Evolutionary conservation across 2,888 invertebrate species (phyloP).

Genomic region (Eulithis prunata): DNA sequence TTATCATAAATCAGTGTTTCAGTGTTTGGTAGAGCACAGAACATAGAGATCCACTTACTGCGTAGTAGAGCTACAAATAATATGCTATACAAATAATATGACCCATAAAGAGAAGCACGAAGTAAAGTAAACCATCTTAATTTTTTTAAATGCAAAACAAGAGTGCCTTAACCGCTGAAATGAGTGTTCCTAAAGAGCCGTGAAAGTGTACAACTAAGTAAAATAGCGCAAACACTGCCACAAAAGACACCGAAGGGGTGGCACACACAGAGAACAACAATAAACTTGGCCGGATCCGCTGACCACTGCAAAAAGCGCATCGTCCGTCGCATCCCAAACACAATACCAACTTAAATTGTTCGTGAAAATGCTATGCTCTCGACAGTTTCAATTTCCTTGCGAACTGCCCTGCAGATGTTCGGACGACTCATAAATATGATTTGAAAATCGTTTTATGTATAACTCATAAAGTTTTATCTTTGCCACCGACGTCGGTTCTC

Average conservation of each 20-base stretch:
- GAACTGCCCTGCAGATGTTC: slow-evolving; percentile 79
- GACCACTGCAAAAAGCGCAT: slow-evolving; percentile 75
- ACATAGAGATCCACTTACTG: too few species aligned
- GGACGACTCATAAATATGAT: slow-evolving; percentile 81
- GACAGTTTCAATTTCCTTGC: slow-evolving; percentile 81
- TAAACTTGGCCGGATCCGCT: slow-evolving; percentile 71
- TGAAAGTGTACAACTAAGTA: slow-evolving; percentile 53
- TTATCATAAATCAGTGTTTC: neutral
- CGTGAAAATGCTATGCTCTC: slow-evolving; percentile 80
- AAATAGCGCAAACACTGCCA: slow-evolving; percentile 57
- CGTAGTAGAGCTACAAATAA: too few species aligned
- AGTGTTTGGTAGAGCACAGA: too few species aligned
- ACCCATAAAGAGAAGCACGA: too few species aligned
- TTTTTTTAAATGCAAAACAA: slow-evolving; percentile 19
- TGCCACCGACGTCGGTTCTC: slow-evolving; percentile 60
- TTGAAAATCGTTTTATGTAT: slow-evolving; percentile 84
- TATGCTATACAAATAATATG: too few species aligned
- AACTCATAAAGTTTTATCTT: slow-evolving; percentile 83
- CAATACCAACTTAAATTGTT: slow-evolving; percentile 82
- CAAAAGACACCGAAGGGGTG: slow-evolving; percentile 63
- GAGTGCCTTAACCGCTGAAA: slow-evolving; percentile 22
- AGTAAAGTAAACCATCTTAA: neutral
- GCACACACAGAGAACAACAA: slow-evolving; percentile 62
- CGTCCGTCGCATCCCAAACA: slow-evolving; percentile 65
- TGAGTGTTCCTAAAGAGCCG: slow-evolving; percentile 31